phyloP scores from a whole-genome alignment of 2,888 invertebrate genomes.

The Meiosimyza decipiens region DNA sequence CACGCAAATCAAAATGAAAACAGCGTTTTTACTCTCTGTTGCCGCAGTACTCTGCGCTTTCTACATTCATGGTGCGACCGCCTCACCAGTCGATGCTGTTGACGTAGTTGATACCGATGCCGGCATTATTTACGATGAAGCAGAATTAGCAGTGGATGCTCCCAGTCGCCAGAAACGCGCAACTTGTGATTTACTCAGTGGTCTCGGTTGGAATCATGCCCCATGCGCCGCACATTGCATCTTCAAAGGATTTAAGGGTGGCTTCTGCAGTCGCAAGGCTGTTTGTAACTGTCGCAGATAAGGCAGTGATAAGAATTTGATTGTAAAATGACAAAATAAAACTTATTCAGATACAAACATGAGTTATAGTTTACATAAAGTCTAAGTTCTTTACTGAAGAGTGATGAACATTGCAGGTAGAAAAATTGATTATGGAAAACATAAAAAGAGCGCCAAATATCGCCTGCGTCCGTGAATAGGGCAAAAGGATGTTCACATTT shows the following conservation, averaged over 20 bases:
- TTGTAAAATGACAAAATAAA: no score
- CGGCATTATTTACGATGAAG: background rate
- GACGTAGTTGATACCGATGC: background rate
- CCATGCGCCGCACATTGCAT: slow-evolving; percentile 67
- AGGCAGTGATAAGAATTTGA: background rate
- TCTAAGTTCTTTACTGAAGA: no score
- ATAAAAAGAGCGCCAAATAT: no score
- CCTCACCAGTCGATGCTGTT: background rate
- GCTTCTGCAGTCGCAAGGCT: slow-evolving; percentile 61
- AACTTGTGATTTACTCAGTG: slow-evolving; percentile 66
- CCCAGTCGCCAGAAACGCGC: slow-evolving; percentile 55
- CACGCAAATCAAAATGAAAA: slow-evolving; percentile 23
- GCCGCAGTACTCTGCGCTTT: background rate
- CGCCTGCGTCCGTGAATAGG: no score
- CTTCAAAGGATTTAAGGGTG: slow-evolving; percentile 58
- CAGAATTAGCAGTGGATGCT: background rate
- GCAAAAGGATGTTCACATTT: no score
- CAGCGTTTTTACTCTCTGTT: background rate
- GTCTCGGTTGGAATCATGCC: slow-evolving; percentile 57
- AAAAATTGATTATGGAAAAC: no score
- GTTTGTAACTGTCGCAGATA: slow-evolving; percentile 64
- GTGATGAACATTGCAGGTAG: no score
- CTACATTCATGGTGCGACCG: background rate
- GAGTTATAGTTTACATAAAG: no score
- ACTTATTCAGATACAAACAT: no score